These are phyloP conservation scores for Sprattus sprattus DNA, from an alignment of 2,113 vertebrate species.

Conservation along the genomic window DNA sequence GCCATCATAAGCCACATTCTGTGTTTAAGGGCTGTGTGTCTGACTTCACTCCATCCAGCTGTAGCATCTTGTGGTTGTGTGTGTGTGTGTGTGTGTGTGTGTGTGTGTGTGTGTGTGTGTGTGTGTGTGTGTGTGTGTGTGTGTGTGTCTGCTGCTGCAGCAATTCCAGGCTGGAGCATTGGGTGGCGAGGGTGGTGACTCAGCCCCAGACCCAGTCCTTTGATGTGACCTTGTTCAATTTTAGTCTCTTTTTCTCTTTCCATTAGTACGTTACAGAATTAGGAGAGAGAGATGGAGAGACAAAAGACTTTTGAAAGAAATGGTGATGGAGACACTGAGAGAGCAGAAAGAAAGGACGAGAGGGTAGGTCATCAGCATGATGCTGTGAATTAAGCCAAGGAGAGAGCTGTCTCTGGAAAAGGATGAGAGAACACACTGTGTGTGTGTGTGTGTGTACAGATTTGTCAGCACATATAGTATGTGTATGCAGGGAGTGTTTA, in stretches of 20 bases:
- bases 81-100: too few relatives aligned
- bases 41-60: too few relatives aligned
- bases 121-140: too few relatives aligned
- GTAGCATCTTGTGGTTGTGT: too few relatives aligned
- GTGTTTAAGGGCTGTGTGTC: too few relatives aligned
- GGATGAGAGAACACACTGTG: neutral
- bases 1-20: too few relatives aligned
- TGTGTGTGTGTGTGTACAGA: neutral
- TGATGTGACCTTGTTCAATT: neutral
- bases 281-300: neutral
- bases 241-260: neutral
- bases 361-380: neutral
- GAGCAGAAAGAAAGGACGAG: neutral
- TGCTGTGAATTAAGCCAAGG: neutral
- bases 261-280: neutral
- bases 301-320: neutral
- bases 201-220: neutral
- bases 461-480: neutral
- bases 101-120: too few relatives aligned
- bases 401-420: neutral
- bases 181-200: neutral
- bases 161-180: too few relatives aligned
- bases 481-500: neutral
- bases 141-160: too few relatives aligned
- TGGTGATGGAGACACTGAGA: neutral